Base-by-base conservation (phyloP, 1,140 invertebrate species). In the Drosophila truncata region DNA sequence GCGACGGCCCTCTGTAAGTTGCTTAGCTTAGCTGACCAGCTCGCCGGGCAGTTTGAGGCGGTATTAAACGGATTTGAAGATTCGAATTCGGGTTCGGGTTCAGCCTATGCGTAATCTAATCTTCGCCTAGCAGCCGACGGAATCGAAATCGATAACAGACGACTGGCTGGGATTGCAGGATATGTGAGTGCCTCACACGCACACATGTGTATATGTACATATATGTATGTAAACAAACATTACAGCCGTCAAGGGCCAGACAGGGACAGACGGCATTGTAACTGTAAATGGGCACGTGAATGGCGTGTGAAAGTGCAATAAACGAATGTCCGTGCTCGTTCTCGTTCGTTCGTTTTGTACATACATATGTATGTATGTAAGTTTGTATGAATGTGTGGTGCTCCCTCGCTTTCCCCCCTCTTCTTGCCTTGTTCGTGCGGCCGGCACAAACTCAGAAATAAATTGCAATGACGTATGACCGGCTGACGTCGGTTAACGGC, bases 281-380 rank as follows among this genome's bases (percentile, higher is more conserved):
- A 86, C 63, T 78, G 64, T 70, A 77, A 66, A 57, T 59, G 81
- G 55, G 84, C 84, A 90, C 85, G 84, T 90, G 84, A 88, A 88
- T 88, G 72, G 81, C 87, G 84, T 88, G 85, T 88, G 85, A 84
- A 88, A 88, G 84, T 88, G 84, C 85, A 88, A 88, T 88, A 88
- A 88, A 90, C 84, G 85, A 71, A 69, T 78, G 69, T 61, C 58
- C 16, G 55, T 66, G 27, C 27, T 29, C 27, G 27, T 8, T 29
- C 27, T 25, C 39, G 31, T 33, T 29, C n/a, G 50, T 31, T 52
- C 44, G 59, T n/a, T n/a, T n/a, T n/a, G n/a, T n/a, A n/a, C 27
- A 25, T 39, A 6, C 18, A 20, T 10, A n/a, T 29, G 47, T n/a
- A 5, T 46, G 42, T 20, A 18, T 18, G 23, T 16, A 0, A 16